phyloP scores from a whole-genome alignment of 2,797 vertebrate genomes.

The Cynopterus sphinx region DNA sequence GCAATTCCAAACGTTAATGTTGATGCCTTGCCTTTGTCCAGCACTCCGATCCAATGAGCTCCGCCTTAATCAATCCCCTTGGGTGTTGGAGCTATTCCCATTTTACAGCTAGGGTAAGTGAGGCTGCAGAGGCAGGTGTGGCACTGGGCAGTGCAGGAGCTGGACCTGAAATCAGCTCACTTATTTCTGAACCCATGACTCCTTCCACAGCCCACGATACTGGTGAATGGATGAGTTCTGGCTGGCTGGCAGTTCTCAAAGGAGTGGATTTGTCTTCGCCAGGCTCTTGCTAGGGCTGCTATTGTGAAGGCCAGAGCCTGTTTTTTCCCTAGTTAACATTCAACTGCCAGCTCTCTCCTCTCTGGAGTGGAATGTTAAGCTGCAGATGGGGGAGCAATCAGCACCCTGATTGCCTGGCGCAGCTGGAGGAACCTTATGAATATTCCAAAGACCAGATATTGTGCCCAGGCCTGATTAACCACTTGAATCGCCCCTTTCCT shows the following conservation, averaged over 20 bases:
- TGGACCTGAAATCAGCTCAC: neutral
- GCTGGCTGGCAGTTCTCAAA: neutral
- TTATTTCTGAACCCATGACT: neutral
- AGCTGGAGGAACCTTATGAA: constrained; percentile 80
- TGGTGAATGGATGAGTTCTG: neutral
- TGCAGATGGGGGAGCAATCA: constrained; percentile 82
- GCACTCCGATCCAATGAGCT: neutral
- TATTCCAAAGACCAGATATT: constrained; percentile 70
- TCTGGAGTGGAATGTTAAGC: constrained; percentile 66
- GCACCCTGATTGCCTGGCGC: constrained; percentile 81
- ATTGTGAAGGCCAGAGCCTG: neutral
- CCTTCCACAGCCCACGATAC: accelerated
- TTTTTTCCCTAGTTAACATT: constrained; percentile 63
- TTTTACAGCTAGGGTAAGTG: neutral
- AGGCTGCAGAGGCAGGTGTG: neutral
- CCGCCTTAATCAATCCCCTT: neutral
- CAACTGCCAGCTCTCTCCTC: constrained; percentile 36
- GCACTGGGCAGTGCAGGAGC: neutral
- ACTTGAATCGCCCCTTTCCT: neutral
- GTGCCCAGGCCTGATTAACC: constrained; percentile 41
- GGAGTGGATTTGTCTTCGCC: neutral
- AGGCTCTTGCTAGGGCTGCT: neutral
- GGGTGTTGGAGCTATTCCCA: no score
- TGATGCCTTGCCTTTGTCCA: neutral
- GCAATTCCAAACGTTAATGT: accelerated